phyloP scores from a whole-genome alignment of 2,113 vertebrate genomes.

The Sylvietta virens region DNA sequence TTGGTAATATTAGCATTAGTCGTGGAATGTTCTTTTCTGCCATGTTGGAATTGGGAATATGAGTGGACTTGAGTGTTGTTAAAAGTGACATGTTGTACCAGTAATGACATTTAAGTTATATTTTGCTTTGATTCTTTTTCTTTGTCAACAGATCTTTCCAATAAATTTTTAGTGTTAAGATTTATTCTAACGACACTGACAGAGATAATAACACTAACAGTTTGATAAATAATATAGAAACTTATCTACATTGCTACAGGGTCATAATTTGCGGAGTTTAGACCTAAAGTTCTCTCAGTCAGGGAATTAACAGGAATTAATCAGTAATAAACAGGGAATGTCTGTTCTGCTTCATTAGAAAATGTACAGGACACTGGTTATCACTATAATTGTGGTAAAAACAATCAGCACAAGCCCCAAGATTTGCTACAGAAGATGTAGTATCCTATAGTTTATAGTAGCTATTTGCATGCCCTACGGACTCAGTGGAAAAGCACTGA shows the following conservation, averaged over 20 bases:
- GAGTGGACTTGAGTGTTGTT: not conserved
- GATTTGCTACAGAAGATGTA: not conserved
- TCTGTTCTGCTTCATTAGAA: not conserved
- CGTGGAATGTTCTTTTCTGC: not conserved
- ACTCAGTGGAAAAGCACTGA: not conserved
- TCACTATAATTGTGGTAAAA: not conserved
- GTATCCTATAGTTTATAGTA: not conserved
- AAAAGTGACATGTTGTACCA: not conserved
- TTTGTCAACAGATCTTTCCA: not conserved
- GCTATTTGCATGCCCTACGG: not conserved
- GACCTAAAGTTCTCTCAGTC: not conserved
- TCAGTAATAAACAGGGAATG: not conserved
- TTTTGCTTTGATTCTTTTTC: not conserved
- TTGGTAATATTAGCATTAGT: not conserved
- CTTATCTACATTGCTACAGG: not conserved
- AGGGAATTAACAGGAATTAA: not conserved
- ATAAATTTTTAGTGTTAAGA: not conserved
- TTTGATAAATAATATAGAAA: not conserved
- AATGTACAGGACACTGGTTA: not conserved
- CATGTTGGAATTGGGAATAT: not conserved
- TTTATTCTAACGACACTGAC: not conserved
- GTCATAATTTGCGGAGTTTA: not conserved
- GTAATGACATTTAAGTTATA: not conserved
- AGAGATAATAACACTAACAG: not conserved
- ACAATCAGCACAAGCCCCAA: not conserved